Percentiles rank a stretch among this genome's conserved stretches.
phyloP scores from a whole-genome alignment of 2,888 invertebrate species.

The Corythucha ciliata region DNA sequence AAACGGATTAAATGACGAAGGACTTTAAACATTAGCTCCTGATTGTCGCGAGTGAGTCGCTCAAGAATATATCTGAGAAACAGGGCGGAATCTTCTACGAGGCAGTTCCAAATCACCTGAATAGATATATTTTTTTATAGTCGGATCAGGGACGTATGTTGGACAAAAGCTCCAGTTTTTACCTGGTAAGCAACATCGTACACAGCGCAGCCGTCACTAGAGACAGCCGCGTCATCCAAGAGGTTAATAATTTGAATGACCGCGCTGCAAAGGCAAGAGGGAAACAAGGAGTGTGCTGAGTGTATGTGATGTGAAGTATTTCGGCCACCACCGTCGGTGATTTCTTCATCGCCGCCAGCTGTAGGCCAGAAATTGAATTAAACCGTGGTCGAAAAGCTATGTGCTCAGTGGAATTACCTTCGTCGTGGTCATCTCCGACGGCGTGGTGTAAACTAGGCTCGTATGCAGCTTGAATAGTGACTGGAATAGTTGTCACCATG shows the following conservation, averaged over 20 bases:
- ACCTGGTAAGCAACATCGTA: constrained; percentile 94
- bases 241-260: constrained; percentile 90
- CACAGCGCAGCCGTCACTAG: constrained; percentile 87
- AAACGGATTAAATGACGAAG: constrained; percentile 85
- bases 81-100: constrained; percentile 94
- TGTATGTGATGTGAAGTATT: constrained; percentile 73
- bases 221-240: constrained; percentile 92
- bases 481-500: constrained; percentile 88
- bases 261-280: constrained; percentile 91
- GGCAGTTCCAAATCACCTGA: constrained; percentile 91
- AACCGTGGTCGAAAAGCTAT: too few relatives aligned
- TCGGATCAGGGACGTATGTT: background rate
- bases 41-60: constrained; percentile 83
- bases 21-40: constrained; percentile 89
- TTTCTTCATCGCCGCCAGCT: constrained; percentile 49
- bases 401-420: constrained; percentile 56
- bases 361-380: constrained; percentile 42
- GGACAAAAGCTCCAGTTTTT: constrained; percentile 20
- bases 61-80: constrained; percentile 94
- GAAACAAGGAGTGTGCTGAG: constrained; percentile 90
- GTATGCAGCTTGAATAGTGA: constrained; percentile 88
- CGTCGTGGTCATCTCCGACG: constrained; percentile 78
- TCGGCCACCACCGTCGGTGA: constrained; percentile 54
- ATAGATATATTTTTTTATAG: constrained; percentile 26
- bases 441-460: constrained; percentile 85